phyloP scores from a whole-genome alignment of 2,113 vertebrate genomes.

The Actenoides lindsayi region DNA sequence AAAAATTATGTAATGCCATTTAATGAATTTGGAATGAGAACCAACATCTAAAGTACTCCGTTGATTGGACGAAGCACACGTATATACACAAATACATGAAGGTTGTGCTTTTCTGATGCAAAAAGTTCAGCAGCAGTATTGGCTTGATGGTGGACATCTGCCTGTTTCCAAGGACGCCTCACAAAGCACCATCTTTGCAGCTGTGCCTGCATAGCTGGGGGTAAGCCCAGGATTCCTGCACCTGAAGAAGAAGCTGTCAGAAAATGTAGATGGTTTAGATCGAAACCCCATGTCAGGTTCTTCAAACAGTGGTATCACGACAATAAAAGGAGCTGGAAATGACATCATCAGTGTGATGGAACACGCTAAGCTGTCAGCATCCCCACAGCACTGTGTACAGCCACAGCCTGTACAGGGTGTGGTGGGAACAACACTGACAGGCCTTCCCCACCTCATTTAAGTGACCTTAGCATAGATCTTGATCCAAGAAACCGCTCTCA shows the following conservation, averaged over 20 bases:
- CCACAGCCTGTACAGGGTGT: not conserved
- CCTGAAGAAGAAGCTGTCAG: not conserved
- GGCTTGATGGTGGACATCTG: not conserved
- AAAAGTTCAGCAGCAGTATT: not conserved
- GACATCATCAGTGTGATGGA: not conserved
- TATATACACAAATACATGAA: not conserved
- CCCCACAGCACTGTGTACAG: no score
- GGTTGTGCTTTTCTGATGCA: not conserved
- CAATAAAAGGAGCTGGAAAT: not conserved
- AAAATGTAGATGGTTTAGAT: not conserved
- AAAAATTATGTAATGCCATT: no score
- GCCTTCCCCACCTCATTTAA: rapidly evolving
- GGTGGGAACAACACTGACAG: not conserved
- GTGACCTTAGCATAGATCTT: not conserved
- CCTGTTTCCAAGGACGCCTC: not conserved
- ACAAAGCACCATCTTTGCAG: not conserved
- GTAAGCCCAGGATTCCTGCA: not conserved
- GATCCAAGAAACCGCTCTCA: not conserved
- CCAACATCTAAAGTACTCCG: no score
- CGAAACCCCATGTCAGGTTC: not conserved
- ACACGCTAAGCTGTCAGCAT: not conserved
- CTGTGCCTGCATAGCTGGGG: not conserved
- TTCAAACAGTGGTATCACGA: not conserved
- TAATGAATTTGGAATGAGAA: no score
- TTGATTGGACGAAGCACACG: no score